Evolutionary conservation across 2,797 vertebrate genomes (phyloP).

Genomic region (Gobio occitaniae): DNA sequence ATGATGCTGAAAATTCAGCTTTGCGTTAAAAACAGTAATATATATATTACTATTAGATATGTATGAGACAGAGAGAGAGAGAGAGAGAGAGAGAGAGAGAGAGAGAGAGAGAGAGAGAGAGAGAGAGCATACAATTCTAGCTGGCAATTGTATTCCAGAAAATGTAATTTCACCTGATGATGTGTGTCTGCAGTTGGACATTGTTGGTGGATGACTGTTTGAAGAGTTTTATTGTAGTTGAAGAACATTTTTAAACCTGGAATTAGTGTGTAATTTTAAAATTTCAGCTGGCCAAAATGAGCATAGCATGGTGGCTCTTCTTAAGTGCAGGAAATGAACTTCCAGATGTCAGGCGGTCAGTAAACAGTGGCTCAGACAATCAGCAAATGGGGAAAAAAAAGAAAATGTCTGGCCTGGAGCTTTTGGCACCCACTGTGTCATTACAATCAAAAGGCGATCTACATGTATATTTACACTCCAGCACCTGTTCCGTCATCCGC

Average conservation of each 20-base stretch:
- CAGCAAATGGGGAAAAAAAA: constrained; percentile 38
- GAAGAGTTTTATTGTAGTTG: not conserved
- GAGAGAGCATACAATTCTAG: not conserved
- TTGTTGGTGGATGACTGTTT: not conserved
- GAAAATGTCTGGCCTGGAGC: constrained; percentile 37
- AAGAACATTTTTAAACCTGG: not conserved
- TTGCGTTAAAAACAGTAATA: no score
- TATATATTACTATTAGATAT: no score
- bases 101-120: no score
- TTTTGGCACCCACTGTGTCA: constrained; percentile 50
- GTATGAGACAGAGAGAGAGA: no score
- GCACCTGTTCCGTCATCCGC: constrained; percentile 53
- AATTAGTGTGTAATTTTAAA: constrained; percentile 4
- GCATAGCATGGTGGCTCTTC: not conserved
- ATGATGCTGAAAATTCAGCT: no score
- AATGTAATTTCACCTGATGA: not conserved
- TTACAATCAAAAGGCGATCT: constrained; percentile 63
- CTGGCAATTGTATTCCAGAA: not conserved
- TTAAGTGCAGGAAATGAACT: constrained; percentile 18
- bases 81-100: no score
- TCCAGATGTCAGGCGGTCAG: constrained; percentile 22
- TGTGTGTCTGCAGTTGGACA: not conserved
- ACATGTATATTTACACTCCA: constrained; percentile 60
- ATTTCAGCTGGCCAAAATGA: not conserved
- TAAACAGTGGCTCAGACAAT: constrained; percentile 54